Base-by-base conservation (phyloP, 1,140 invertebrate species). In the Sarcophaga bullata region DNA sequence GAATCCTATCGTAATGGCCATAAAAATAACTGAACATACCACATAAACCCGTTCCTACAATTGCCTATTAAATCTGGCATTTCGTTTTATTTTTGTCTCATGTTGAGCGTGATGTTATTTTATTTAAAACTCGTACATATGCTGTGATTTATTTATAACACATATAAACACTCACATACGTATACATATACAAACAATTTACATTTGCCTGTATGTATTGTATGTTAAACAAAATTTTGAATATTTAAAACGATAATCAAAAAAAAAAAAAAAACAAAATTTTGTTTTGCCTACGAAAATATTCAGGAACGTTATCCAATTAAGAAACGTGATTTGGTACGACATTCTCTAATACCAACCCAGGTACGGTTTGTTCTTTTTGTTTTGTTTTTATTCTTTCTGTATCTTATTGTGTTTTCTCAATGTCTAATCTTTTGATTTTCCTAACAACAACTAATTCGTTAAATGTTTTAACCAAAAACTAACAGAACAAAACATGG, bases 281-380 rank as follows among this genome's bases (percentile, higher is more conserved):
- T 52, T 52, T 52, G 50, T 52, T 52, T 52, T 52, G 15, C n/a
- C 47, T 25, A 73, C 72, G 15, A 37, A 62, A 19, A 81, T 25
- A 78, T 3, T 19, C 82, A 93, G 92, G 93, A 94, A 92, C 93
- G 91, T 91, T 93, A 93, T 91, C 93, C 93, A 86, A 92, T 92
- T 91, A 94, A 94, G 93, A 94, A 93, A 93, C 93, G 93, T 89
- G 93, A 94, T 91, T 91, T 94, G 91, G 92, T 94, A 86, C 92
- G 92, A 88, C 91, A 92, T 90, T 82, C 81, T 54, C 90, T 92
- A 81, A 80, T 81, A 78, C 17, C 75, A 73, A 75, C 83, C 49
- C 84, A 84, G 84, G 84, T 86, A 84, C 78, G 83, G 78, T 62
- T 73, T 37, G 50, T 52, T 49, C 75, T 46, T 8, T n/a, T 48